A percentile compares a stretch with the other conserved stretches of the same genome.
phyloP scores from a whole-genome alignment of 2,888 invertebrate species.

The Sinopyrophorus schimmeli region DNA sequence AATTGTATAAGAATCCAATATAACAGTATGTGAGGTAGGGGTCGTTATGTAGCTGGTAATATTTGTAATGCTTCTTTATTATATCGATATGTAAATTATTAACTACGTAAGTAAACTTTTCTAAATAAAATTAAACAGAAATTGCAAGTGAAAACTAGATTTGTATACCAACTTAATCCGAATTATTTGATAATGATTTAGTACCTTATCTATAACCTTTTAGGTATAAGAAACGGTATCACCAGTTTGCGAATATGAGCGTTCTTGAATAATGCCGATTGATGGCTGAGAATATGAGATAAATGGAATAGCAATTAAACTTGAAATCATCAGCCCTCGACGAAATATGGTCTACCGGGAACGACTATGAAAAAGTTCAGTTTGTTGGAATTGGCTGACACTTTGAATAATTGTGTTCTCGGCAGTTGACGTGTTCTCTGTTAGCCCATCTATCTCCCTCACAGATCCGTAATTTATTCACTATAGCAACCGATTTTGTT shows the following conservation, averaged over 20 bases:
- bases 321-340: constrained; percentile 30
- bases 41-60: no score
- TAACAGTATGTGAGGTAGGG: no score
- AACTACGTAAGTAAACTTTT: no score
- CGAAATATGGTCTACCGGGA: constrained; percentile 24
- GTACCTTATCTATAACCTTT: no score
- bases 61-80: no score
- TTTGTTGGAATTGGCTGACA: constrained; percentile 37
- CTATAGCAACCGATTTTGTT: constrained; percentile 23
- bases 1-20: no score
- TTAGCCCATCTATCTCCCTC: constrained; percentile 31
- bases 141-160: no score
- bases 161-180: no score
- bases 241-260: constrained; percentile 33
- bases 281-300: constrained; percentile 35
- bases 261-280: constrained; percentile 29
- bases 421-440: constrained; percentile 33
- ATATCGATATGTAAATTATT: no score
- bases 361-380: constrained; percentile 34
- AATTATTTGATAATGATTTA: no score
- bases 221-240: no score
- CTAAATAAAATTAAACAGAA: no score
- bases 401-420: constrained; percentile 41
- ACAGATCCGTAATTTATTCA: constrained; percentile 22
- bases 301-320: constrained; percentile 42